phyloP scores from a whole-genome alignment of 1,140 invertebrate species.

The Diploscapter pachys region DNA sequence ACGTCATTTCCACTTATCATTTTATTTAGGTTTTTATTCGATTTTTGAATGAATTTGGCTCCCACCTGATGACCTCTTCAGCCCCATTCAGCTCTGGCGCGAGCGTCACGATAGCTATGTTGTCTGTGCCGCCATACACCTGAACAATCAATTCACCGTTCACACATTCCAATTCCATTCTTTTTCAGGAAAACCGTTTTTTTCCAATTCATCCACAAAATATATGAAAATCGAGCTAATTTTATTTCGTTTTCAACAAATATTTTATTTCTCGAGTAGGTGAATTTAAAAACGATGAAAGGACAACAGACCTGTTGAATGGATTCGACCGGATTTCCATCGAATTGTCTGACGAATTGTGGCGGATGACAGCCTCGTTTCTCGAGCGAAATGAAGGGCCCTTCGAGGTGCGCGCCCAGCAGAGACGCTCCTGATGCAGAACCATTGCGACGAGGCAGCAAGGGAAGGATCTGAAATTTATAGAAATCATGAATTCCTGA shows the following conservation, averaged over 20 bases:
- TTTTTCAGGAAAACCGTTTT: too few relatives aligned
- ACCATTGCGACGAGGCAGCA: background rate
- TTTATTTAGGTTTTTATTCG: too few relatives aligned
- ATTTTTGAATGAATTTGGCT: too few relatives aligned
- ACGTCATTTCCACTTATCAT: too few relatives aligned
- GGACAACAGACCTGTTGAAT: constrained; percentile 59
- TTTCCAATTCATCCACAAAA: too few relatives aligned
- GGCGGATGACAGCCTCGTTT: constrained; percentile 91
- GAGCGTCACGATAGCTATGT: constrained; percentile 82
- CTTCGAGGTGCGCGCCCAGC: constrained; percentile 84
- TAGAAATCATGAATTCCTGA: too few relatives aligned
- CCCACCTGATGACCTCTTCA: constrained; percentile 70
- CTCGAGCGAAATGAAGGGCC: constrained; percentile 85
- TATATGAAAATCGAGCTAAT: too few relatives aligned
- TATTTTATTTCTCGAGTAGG: too few relatives aligned
- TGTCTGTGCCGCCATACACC: constrained; percentile 74
- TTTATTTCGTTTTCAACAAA: too few relatives aligned
- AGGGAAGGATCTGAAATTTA: too few relatives aligned
- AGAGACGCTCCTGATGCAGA: background rate
- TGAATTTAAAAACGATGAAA: background rate
- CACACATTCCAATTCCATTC: too few relatives aligned
- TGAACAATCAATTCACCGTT: constrained; percentile 50
- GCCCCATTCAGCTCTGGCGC: constrained; percentile 83
- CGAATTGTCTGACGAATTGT: constrained; percentile 66
- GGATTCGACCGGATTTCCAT: constrained; percentile 19